phyloP scores from a whole-genome alignment of 2,113 vertebrate genomes.

The Cololabis saira region DNA sequence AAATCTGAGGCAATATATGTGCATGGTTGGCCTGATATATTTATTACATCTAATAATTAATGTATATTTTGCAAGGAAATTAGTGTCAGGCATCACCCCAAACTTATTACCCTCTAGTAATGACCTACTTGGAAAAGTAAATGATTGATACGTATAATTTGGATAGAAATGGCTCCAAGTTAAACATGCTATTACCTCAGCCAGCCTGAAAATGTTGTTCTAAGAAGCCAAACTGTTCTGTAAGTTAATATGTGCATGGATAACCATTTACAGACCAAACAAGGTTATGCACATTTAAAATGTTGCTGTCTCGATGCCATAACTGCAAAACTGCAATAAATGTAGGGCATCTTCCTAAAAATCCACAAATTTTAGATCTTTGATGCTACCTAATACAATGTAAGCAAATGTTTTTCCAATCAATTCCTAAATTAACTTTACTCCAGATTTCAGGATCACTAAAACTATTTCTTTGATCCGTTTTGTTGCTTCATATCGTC shows the following conservation, averaged over 20 bases:
- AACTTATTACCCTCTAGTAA: constrained; percentile 13
- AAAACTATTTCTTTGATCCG: not conserved
- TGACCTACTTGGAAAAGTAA: not conserved
- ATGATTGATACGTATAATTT: constrained; percentile 19
- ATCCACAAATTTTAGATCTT: not conserved
- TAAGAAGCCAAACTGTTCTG: constrained; percentile 1
- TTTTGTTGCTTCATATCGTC: constrained; percentile 27
- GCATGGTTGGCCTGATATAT: not conserved
- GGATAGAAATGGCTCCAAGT: constrained; percentile 27
- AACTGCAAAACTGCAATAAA: no score
- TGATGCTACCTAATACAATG: not conserved
- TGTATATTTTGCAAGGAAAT: constrained; percentile 30
- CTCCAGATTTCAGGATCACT: not conserved
- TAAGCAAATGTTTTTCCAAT: not conserved
- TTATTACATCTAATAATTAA: constrained; percentile 6
- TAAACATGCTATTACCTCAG: constrained; percentile 32
- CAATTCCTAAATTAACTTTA: not conserved
- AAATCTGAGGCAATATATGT: not conserved
- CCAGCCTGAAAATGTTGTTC: constrained; percentile 33
- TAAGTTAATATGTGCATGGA: not conserved
- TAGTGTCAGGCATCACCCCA: constrained; percentile 14
- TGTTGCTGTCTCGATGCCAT: no score
- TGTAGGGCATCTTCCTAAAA: not conserved
- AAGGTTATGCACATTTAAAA: not conserved
- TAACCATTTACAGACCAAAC: not conserved